Conservation (phyloP, 2,797 vertebrate genomes). For the Crocidura indochinensis region DNA sequence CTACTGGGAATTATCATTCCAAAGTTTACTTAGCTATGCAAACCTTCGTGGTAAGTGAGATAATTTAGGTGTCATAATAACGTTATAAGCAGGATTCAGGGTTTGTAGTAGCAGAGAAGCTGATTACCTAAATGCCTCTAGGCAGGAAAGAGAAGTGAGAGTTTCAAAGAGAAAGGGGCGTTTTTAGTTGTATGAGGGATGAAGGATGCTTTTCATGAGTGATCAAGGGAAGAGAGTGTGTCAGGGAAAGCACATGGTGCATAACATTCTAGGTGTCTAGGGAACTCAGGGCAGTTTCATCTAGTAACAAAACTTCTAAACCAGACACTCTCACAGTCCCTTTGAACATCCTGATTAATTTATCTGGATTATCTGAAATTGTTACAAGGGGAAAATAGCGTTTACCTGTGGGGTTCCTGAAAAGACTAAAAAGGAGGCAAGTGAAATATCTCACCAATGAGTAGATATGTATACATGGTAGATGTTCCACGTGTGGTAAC, state of each 20-base stretch:
- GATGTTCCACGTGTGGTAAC: background rate
- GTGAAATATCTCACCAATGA: background rate
- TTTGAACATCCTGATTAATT: constrained; percentile 72
- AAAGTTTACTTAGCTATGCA: constrained; percentile 66
- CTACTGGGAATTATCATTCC: constrained; percentile 66
- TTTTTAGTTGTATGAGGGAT: constrained; percentile 47
- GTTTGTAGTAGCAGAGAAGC: background rate
- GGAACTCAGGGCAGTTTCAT: constrained; percentile 10
- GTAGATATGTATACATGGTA: background rate
- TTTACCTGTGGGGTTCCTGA: constrained; percentile 35
- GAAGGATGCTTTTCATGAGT: constrained; percentile 62
- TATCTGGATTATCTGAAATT: constrained; percentile 18
- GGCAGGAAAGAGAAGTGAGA: background rate
- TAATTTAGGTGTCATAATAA: constrained; percentile 66
- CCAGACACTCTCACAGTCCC: constrained; percentile 40
- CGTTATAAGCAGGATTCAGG: constrained; percentile 69
- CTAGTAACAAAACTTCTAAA: constrained; percentile 62
- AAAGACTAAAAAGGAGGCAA: constrained; percentile 36
- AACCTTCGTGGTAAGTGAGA: constrained; percentile 75
- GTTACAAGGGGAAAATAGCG: constrained; percentile 46
- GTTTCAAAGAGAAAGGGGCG: constrained; percentile 46
- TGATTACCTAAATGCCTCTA: constrained; percentile 55
- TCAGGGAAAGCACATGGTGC: constrained; percentile 49
- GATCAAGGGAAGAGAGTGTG: constrained; percentile 51
- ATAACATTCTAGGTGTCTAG: background rate